phyloP scores from a whole-genome alignment of 2,797 vertebrate genomes.

The Pangasius sanitwongsei region DNA sequence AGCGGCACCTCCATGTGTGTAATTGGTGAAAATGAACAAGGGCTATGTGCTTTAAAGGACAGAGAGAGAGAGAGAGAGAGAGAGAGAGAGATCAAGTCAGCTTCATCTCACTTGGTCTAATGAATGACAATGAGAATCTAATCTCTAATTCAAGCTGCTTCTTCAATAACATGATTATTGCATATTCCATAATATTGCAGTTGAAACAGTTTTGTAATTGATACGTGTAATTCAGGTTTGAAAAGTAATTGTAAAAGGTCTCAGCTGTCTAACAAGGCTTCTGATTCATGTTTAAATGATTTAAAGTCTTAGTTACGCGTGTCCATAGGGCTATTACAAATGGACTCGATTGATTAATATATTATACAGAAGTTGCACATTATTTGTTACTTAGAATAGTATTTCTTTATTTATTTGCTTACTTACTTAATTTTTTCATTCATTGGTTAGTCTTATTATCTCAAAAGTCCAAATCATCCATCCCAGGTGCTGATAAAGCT shows the following conservation, averaged over 20 bases:
- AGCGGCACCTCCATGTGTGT: conserved; percentile 65
- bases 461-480: not conserved
- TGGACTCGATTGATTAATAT: not conserved
- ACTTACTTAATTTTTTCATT: not conserved
- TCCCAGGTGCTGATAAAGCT: not conserved
- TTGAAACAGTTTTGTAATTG: not conserved
- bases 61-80: conserved; percentile 11
- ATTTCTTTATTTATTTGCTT: not conserved
- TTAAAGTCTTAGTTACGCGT: not conserved
- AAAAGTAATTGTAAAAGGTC: not conserved
- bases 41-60: conserved; percentile 30
- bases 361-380: not conserved
- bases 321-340: not conserved
- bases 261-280: not conserved
- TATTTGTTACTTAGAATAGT: not conserved
- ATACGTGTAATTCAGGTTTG: not conserved
- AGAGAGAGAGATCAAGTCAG: not conserved
- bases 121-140: conserved; percentile 17
- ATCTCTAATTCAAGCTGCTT: conserved; percentile 11
- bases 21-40: conserved; percentile 74
- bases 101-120: conserved; percentile 11
- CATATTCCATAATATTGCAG: not conserved
- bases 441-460: not conserved
- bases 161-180: conserved; percentile 2
- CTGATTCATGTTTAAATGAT: not conserved